Evolutionary conservation across 2,113 vertebrate genomes (phyloP).

Genomic region (Nothoprocta pentlandii): DNA sequence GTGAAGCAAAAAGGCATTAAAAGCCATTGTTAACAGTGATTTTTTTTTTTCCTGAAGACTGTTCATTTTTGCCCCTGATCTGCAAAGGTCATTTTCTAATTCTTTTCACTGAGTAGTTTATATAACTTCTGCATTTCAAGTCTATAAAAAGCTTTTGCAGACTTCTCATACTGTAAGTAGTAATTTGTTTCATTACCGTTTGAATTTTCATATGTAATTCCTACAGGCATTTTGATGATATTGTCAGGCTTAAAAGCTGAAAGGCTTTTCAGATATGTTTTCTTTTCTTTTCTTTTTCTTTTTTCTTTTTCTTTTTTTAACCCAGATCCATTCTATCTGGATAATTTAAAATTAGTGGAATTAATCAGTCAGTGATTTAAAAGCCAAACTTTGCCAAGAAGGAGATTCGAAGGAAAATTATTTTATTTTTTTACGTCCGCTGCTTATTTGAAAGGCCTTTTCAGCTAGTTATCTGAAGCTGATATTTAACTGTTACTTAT

Average conservation of each 20-base stretch:
- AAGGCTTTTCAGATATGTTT: slow-evolving; percentile 65
- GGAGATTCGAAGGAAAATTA: slow-evolving; percentile 63
- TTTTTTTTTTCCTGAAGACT: slow-evolving; percentile 75
- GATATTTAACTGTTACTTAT: slow-evolving; percentile 85
- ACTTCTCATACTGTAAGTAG: slow-evolving; percentile 81
- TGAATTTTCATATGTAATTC: slow-evolving; percentile 81
- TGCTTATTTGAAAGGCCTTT: slow-evolving; percentile 80
- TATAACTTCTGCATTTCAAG: slow-evolving; percentile 85
- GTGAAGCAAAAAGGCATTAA: slow-evolving; percentile 82
- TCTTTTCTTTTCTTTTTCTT: background rate
- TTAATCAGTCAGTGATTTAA: slow-evolving; percentile 72
- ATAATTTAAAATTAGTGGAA: slow-evolving; percentile 79
- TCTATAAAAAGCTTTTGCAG: slow-evolving; percentile 82
- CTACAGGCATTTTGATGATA: slow-evolving; percentile 78
- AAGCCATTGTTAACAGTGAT: slow-evolving; percentile 80
- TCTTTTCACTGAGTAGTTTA: slow-evolving; percentile 82
- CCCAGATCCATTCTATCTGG: slow-evolving; percentile 67
- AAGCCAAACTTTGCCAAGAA: slow-evolving; percentile 44
- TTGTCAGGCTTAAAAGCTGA: slow-evolving; percentile 81
- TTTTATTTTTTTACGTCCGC: slow-evolving; percentile 77
- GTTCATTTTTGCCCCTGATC: slow-evolving; percentile 85
- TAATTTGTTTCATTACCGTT: slow-evolving; percentile 82
- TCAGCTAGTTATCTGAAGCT: slow-evolving; percentile 76
- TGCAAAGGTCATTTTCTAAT: slow-evolving; percentile 85
- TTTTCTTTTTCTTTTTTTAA: slow-evolving; percentile 16